Evolutionary conservation across 2,888 invertebrate genomes (phyloP), one percentile per base, ranked within the genome.

Genomic region (Ormyrus labotus): DNA sequence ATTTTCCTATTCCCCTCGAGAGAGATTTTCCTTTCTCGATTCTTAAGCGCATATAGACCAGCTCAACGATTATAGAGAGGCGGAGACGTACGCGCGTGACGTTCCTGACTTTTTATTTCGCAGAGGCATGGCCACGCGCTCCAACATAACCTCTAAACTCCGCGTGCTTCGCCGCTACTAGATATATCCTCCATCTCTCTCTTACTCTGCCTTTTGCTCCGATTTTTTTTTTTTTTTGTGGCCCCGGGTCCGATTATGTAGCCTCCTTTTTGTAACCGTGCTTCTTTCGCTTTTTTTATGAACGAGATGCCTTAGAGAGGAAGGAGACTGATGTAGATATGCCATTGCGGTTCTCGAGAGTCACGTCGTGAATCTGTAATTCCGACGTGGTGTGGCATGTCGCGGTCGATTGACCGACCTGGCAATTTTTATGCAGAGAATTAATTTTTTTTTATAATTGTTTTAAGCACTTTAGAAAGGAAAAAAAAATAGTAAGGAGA

Each of bases 101-200:
- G 47, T 50, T 60, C 50, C 34, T 48, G 4, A 34, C 19, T 9
- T 34, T 34, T 34, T 34, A 34, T 34, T 34, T 34, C 34, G 34
- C 34, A 4, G 34, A 55, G 51, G 51, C 58, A 57, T 48, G 61
- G 80, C 72, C 81, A 77, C 77, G 73, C 81, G 71, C 57, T 8
- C 58, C 53, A 47, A 80, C 81, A 77, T 81, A 81, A 81, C 81
- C 81, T 81, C 76, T n/a, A 68, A 34, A 0, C 6, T 34, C 34
- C 34, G 34, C 34, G 34, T 34, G 34, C 4, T 34, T 34, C 34
- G 34, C 34, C 34, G 34, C 34, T 34, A 34, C 34, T 34, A 34
- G 34, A 34, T 34, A 34, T 34, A 34, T 53, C 11, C 34, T 1
- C 47, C 6, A 47, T 9, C 8, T 50, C 48, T 13, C 58, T 50